Percentiles rank a stretch among this genome's conserved stretches.
Evolutionary conservation across 1,140 invertebrate genomes (phyloP).

Genomic region (Drosophila simulans): DNA sequence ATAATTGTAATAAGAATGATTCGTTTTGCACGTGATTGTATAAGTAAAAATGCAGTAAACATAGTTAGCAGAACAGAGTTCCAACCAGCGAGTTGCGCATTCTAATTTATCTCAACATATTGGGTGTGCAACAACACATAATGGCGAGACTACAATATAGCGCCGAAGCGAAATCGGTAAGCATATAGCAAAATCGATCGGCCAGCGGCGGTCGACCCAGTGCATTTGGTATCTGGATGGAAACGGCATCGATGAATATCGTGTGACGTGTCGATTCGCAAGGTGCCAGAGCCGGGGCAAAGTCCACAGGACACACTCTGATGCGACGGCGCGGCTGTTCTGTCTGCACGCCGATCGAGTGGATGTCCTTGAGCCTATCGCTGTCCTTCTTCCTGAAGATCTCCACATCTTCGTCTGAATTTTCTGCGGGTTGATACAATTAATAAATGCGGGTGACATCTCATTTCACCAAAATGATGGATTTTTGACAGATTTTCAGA

Average conservation of each 20-base stretch:
- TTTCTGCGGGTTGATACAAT: slow-evolving; percentile 36
- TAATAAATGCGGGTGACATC: no score
- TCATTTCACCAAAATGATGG: no score
- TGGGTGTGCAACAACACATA: slow-evolving; percentile 77
- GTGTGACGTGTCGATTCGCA: slow-evolving; percentile 59
- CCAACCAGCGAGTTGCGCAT: background rate
- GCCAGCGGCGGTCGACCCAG: slow-evolving; percentile 42
- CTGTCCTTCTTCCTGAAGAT: slow-evolving; percentile 18
- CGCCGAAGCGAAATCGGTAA: slow-evolving; percentile 70
- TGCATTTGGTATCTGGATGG: slow-evolving; percentile 27
- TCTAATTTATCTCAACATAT: slow-evolving; percentile 64
- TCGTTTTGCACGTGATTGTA: slow-evolving; percentile 1
- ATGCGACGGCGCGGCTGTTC: slow-evolving; percentile 51
- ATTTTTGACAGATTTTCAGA: no score
- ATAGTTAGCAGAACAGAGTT: background rate
- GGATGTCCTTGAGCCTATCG: background rate
- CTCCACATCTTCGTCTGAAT: slow-evolving; percentile 60
- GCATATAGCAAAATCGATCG: slow-evolving; percentile 74
- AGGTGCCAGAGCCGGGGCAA: slow-evolving; percentile 15
- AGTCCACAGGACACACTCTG: background rate
- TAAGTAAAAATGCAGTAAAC: background rate
- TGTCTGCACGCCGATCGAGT: slow-evolving; percentile 45
- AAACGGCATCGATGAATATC: slow-evolving; percentile 52
- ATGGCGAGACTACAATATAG: slow-evolving; percentile 74
- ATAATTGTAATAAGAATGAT: slow-evolving; percentile 9